Evolutionary conservation across 2,888 invertebrate genomes (phyloP).

Genomic region (Choreutis nemorana): DNA sequence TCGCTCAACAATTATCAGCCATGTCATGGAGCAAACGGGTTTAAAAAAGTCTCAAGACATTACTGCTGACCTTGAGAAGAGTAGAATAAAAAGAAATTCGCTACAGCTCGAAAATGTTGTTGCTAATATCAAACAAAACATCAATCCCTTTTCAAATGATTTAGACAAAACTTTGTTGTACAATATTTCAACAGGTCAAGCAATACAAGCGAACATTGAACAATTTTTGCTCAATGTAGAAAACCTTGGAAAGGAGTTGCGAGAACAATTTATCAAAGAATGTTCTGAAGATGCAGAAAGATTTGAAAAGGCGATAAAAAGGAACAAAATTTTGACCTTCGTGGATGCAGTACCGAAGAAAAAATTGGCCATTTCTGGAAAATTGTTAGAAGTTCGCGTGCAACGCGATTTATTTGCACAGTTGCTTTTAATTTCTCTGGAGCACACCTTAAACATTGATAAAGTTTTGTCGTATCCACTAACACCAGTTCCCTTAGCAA

Average conservation of each 20-base stretch:
- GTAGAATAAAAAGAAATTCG: background rate
- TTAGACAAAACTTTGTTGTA: background rate
- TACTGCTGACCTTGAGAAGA: slow-evolving; percentile 2
- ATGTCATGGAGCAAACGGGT: slow-evolving; percentile 3
- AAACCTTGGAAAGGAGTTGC: background rate
- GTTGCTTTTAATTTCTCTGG: too few relatives aligned
- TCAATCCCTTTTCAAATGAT: slow-evolving; percentile 4
- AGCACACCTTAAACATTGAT: too few relatives aligned
- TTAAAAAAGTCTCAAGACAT: slow-evolving; percentile 5
- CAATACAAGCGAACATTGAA: background rate
- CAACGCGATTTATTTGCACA: slow-evolving; percentile 3
- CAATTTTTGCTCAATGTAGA: slow-evolving; percentile 3
- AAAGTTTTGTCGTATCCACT: slow-evolving; percentile 9
- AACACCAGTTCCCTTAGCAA: slow-evolving; percentile 12
- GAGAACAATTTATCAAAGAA: slow-evolving; percentile 3
- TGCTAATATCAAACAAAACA: background rate
- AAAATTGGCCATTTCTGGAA: slow-evolving; percentile 1
- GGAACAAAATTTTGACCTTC: slow-evolving; percentile 2
- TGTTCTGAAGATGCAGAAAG: slow-evolving; percentile 1
- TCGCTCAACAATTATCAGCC: slow-evolving; percentile 6
- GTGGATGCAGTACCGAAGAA: slow-evolving; percentile 3
- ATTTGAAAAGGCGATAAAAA: too few relatives aligned
- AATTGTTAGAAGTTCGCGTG: background rate
- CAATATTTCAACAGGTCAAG: slow-evolving; percentile 5
- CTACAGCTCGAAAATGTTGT: background rate